A percentile compares a stretch with the other conserved stretches of the same genome.
Conservation (phyloP, 2,797 vertebrate genomes). For the Naso thynnoides region DNA sequence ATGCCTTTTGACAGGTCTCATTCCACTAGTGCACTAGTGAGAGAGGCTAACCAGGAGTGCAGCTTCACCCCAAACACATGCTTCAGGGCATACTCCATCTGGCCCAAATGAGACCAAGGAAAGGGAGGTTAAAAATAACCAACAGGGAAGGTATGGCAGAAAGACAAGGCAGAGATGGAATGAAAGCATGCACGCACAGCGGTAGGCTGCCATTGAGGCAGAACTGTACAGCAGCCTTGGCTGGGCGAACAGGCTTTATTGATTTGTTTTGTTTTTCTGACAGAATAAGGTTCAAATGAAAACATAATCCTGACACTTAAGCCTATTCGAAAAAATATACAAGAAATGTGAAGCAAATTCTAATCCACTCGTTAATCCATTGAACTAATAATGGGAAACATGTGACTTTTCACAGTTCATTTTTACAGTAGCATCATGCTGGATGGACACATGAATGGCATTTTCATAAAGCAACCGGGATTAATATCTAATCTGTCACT, state of each 20-base stretch:
- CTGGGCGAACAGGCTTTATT: slow-evolving; percentile 66
- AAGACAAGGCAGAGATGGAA: slow-evolving; percentile 68
- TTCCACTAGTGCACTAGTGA: slow-evolving; percentile 79
- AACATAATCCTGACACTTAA: slow-evolving; percentile 65
- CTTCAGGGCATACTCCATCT: slow-evolving; percentile 80
- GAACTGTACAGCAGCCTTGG: slow-evolving; percentile 51
- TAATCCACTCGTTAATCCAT: slow-evolving; percentile 67
- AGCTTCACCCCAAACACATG: slow-evolving; percentile 79
- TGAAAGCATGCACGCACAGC: slow-evolving; percentile 56
- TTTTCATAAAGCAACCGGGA: slow-evolving; percentile 70
- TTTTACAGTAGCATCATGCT: slow-evolving; percentile 45
- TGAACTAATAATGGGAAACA: slow-evolving; percentile 39
- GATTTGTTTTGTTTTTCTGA: slow-evolving; percentile 70
- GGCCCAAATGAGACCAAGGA: slow-evolving; percentile 77
- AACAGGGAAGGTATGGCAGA: slow-evolving; percentile 76
- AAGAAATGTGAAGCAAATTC: slow-evolving; percentile 36
- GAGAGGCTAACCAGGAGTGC: slow-evolving; percentile 77
- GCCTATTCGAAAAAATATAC: slow-evolving; percentile 34
- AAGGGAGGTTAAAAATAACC: slow-evolving; percentile 80
- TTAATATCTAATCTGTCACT: slow-evolving; percentile 77
- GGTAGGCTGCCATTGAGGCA: slow-evolving; percentile 51
- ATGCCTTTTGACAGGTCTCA: slow-evolving; percentile 82
- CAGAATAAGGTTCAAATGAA: slow-evolving; percentile 64
- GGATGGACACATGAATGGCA: slow-evolving; percentile 65
- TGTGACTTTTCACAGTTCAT: slow-evolving; percentile 47